These are phyloP conservation scores for Agelaius tricolor DNA, from an alignment of 2,113 vertebrate species.

Conservation along the genomic window DNA sequence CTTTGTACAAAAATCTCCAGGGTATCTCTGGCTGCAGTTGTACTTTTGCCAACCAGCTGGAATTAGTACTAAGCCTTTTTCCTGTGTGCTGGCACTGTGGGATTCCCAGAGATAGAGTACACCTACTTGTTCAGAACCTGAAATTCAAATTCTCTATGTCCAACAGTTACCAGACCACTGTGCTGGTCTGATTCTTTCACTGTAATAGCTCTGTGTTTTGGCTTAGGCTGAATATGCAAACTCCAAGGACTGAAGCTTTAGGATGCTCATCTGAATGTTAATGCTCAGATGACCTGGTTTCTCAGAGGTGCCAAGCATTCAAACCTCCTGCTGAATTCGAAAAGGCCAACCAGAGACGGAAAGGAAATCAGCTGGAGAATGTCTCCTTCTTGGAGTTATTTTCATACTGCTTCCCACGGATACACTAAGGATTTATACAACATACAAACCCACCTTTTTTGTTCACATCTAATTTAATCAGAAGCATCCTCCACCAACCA, in stretches of 20 bases:
- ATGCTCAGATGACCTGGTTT: constrained; percentile 20
- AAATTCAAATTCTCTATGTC: background rate
- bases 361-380: background rate
- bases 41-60: background rate
- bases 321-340: constrained; percentile 23
- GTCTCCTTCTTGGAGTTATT: background rate
- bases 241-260: background rate
- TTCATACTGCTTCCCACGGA: background rate
- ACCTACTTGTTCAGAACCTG: background rate
- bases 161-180: background rate
- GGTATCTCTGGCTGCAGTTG: background rate
- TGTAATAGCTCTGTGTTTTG: background rate
- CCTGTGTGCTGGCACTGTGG: background rate
- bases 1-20: background rate
- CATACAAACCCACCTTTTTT: background rate
- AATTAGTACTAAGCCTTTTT: background rate
- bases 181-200: background rate
- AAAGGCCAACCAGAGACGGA: background rate
- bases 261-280: constrained; percentile 36
- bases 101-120: background rate
- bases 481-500: background rate
- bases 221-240: background rate
- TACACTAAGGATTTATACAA: background rate
- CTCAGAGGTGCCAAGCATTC: background rate
- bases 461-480: background rate